These are phyloP conservation scores for Cyphomyrmex costatus DNA, from an alignment of 1,140 invertebrate genomes.

Conservation along the genomic window DNA sequence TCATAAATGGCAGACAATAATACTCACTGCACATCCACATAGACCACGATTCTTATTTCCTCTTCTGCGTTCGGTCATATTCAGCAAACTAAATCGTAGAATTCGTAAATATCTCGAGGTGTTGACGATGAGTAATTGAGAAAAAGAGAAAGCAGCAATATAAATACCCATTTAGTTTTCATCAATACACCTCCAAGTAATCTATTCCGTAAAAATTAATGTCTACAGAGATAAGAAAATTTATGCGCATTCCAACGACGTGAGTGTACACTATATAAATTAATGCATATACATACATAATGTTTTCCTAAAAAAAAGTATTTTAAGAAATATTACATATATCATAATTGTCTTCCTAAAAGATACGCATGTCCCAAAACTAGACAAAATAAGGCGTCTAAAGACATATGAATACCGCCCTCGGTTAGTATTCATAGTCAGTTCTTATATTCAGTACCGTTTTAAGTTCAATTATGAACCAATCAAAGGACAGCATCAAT, in stretches of 20 bases:
- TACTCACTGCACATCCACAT: conserved; percentile 49
- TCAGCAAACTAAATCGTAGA: conserved; percentile 12
- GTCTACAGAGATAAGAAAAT: conserved; percentile 8
- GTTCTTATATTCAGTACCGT: too few species aligned
- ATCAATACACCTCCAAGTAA: background rate
- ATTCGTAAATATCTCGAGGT: background rate
- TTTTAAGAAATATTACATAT: background rate
- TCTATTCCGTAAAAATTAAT: conserved; percentile 11
- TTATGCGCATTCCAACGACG: background rate
- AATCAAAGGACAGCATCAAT: too few species aligned
- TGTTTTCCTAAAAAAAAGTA: background rate
- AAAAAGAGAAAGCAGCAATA: conserved; percentile 32
- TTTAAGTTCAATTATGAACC: too few species aligned
- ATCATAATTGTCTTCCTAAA: background rate
- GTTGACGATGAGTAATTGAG: background rate
- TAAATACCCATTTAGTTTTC: conserved; percentile 3
- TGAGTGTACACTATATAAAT: background rate
- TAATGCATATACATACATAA: background rate
- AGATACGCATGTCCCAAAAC: too few species aligned
- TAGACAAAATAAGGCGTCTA: too few species aligned
- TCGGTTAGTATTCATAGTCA: too few species aligned
- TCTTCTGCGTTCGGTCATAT: conserved; percentile 1
- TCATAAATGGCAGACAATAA: conserved; percentile 46
- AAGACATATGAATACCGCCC: too few species aligned
- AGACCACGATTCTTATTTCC: conserved; percentile 35